Base-by-base conservation (phyloP, 2,797 vertebrate species). In the Spea hammondii region DNA sequence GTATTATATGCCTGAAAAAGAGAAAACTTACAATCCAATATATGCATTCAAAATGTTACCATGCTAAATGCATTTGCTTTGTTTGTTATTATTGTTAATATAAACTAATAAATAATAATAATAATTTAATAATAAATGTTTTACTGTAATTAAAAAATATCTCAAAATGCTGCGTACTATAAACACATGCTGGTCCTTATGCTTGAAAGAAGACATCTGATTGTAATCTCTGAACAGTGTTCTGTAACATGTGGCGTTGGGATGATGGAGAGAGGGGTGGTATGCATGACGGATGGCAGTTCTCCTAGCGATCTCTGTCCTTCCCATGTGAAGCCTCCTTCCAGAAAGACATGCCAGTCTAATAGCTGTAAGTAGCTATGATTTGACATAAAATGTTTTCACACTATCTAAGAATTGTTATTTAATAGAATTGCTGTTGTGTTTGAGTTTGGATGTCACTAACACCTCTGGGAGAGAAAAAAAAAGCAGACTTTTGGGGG, bases 161-260 rank as follows among this genome's bases (percentile, higher is more conserved):
- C 48, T 70, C 50, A 70, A 9, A 49, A 47, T 70, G 45, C 32
- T 51, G 14, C 55, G 13, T 54, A 51, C 45, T 70, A 5, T 48
- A 47, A 74, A 69, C 66, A 45, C 45, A 8, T 60, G 49, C 64
- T 76, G 66, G n/a, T 66, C 66, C 59, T 10, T 65, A 72, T n/a
- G 14, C 13, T 72, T 85, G 77, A 83, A 67, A 86, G 82, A 74
- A 32, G 6, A 70, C 11, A 79, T 69, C 59, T 71, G 65, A 54
- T 50, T 86, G 5, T 75, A 48, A 1, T 86, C 59, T 79, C 0
- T 65, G 0, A 75, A 60, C 87, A 99, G 97, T 99, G 97, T 83
- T 98, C 97, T 4, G 94, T 92, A 85, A 92, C 94, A 47, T 99
- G 97, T 69, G 97, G 97, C 70, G 86, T 80, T 7, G 97, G 97